phyloP scores from a whole-genome alignment of 2,888 invertebrate species.

The Drosophila setosimentum region DNA sequence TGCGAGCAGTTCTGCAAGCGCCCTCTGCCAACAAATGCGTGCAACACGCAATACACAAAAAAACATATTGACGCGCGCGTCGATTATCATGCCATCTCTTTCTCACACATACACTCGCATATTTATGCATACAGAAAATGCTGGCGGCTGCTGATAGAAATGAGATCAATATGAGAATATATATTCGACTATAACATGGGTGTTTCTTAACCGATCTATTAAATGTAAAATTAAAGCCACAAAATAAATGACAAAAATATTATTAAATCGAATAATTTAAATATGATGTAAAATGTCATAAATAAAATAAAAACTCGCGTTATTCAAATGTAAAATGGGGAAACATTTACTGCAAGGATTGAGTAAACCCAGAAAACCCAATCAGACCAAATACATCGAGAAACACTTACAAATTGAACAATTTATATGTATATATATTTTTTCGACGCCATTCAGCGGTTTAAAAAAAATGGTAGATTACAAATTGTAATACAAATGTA shows the following conservation, averaged over 20 bases:
- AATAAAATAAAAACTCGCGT: background rate
- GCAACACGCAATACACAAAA: too few species aligned
- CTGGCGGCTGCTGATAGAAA: too few species aligned
- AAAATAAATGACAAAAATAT: background rate
- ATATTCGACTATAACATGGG: too few species aligned
- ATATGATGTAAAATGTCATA: background rate
- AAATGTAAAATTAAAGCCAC: background rate
- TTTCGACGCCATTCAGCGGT: slow-evolving; percentile 49
- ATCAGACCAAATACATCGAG: background rate
- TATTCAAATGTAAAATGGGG: background rate
- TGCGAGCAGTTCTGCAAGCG: too few species aligned
- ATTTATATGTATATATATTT: slow-evolving; percentile 13
- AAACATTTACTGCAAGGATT: background rate
- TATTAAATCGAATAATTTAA: background rate
- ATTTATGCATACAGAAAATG: too few species aligned
- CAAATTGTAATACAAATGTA: slow-evolving; percentile 43
- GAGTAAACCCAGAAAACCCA: background rate
- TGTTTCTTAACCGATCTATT: too few species aligned
- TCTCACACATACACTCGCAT: too few species aligned
- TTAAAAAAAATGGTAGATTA: slow-evolving; percentile 58
- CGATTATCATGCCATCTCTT: too few species aligned
- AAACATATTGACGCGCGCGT: too few species aligned
- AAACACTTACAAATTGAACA: background rate
- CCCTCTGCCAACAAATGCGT: too few species aligned
- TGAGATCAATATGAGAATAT: too few species aligned